Conservation (phyloP, 2,797 vertebrate genomes). For the Acipenser oxyrinchus region DNA sequence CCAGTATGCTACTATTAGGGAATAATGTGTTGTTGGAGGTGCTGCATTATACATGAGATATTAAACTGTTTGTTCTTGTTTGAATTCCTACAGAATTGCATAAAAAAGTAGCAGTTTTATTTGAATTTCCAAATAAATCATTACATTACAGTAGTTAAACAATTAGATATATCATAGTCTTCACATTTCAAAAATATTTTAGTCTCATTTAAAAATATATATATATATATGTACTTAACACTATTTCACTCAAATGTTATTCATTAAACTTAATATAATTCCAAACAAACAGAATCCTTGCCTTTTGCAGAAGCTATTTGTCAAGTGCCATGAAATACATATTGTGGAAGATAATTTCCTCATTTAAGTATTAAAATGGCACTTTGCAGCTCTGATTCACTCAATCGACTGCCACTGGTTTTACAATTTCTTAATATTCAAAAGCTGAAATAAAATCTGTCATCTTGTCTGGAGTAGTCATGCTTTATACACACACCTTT, state of each 20-base stretch:
- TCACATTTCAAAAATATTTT: too few species aligned
- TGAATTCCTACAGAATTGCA: neutral
- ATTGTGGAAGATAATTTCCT: constrained; percentile 24
- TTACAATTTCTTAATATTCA: constrained; percentile 19
- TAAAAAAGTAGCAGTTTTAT: neutral
- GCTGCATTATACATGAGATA: neutral
- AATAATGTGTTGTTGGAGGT: neutral
- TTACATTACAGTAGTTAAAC: too few species aligned
- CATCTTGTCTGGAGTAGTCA: constrained; percentile 20
- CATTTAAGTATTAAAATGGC: constrained; percentile 23
- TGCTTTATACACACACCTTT: constrained; percentile 10
- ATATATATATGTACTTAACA: neutral
- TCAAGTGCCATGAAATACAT: constrained; percentile 17
- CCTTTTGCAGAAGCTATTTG: constrained; percentile 9
- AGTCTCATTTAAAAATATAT: too few species aligned
- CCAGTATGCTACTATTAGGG: neutral
- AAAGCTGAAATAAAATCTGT: constrained; percentile 20
- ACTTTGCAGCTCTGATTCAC: constrained; percentile 20
- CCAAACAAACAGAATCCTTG: neutral
- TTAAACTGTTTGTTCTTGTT: neutral
- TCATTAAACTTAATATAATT: constrained; percentile 3
- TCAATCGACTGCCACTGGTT: constrained; percentile 14
- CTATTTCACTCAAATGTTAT: constrained; percentile 4
- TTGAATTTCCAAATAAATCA: too few species aligned
- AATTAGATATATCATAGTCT: too few species aligned